Percentiles rank a stretch among this genome's conserved stretches.
Conservation (phyloP, 2,797 vertebrate species). For the Hyperoplus lanceolatus region DNA sequence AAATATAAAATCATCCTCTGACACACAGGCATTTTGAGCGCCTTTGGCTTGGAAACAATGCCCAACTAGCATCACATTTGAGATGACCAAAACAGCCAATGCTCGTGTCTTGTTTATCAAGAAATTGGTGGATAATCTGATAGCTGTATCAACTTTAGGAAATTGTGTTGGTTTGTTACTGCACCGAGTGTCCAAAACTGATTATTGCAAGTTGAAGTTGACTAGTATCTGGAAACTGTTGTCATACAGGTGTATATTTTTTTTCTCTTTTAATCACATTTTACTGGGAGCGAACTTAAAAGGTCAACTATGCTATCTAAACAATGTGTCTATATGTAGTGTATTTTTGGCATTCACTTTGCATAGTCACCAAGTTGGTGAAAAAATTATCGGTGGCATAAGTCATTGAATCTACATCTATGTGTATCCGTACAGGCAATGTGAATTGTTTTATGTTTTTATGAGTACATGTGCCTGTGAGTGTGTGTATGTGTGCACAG, state of each 20-base stretch:
- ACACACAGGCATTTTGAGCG: slow-evolving; percentile 4
- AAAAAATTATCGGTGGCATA: background rate
- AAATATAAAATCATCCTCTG: slow-evolving; percentile 23
- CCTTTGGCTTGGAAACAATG: background rate
- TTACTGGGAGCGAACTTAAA: background rate
- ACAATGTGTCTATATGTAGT: background rate
- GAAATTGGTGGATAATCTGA: no score
- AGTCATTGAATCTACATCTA: slow-evolving; percentile 9
- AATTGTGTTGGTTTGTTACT: no score
- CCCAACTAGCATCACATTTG: background rate
- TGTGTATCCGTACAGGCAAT: background rate
- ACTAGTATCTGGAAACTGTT: background rate
- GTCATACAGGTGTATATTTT: background rate
- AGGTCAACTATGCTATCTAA: background rate
- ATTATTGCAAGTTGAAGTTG: background rate
- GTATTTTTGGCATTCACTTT: background rate
- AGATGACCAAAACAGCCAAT: background rate
- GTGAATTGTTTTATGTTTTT: slow-evolving; percentile 21
- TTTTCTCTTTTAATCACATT: background rate
- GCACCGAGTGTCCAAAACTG: background rate
- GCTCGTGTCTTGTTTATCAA: background rate
- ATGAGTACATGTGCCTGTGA: slow-evolving; percentile 3
- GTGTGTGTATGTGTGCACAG: slow-evolving; percentile 2
- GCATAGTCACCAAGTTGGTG: background rate
- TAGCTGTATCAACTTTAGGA: no score